Conservation (phyloP, 2,113 vertebrate species). For the human (Homo sapiens) region DNA sequence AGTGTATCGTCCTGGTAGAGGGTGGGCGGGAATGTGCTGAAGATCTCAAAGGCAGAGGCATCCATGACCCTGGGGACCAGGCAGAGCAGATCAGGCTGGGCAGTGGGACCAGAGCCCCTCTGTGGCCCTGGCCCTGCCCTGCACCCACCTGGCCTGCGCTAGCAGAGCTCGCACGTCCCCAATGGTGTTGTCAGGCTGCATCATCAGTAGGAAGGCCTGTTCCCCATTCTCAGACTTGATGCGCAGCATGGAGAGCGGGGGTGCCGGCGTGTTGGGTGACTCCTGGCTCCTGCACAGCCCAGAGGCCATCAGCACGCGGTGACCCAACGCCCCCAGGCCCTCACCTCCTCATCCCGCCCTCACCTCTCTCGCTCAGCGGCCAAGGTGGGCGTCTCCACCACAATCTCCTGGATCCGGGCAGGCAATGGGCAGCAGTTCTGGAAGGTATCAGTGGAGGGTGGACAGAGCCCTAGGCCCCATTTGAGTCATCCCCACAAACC, state of each 20-base stretch:
- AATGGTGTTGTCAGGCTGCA: slow-evolving; percentile 88
- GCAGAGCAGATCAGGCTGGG: background rate
- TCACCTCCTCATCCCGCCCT: background rate
- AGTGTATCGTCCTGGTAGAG: slow-evolving; percentile 83
- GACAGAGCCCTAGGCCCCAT: slow-evolving; percentile 32
- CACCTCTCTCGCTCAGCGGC: slow-evolving; percentile 64
- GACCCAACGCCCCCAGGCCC: background rate
- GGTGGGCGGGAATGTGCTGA: slow-evolving; percentile 87
- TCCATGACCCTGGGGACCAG: slow-evolving; percentile 81
- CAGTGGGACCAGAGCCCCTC: fast-evolving
- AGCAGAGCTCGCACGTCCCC: slow-evolving; percentile 88
- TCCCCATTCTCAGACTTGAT: slow-evolving; percentile 91
- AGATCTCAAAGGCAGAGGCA: slow-evolving; percentile 87
- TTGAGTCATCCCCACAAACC: background rate
- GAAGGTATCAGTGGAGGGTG: slow-evolving; percentile 25
- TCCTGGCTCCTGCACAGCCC: slow-evolving; percentile 64
- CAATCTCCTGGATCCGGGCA: slow-evolving; percentile 74
- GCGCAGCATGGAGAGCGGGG: slow-evolving; percentile 83
- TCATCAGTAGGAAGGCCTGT: slow-evolving; percentile 85
- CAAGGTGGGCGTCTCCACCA: slow-evolving; percentile 84
- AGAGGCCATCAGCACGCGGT: background rate
- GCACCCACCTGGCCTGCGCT: slow-evolving; percentile 85
- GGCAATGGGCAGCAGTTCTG: slow-evolving; percentile 82
- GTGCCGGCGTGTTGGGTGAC: background rate
- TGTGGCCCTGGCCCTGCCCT: background rate